Evolutionary conservation across 2,888 invertebrate species (phyloP).

Genomic region (Dinocampus coccinellae): DNA sequence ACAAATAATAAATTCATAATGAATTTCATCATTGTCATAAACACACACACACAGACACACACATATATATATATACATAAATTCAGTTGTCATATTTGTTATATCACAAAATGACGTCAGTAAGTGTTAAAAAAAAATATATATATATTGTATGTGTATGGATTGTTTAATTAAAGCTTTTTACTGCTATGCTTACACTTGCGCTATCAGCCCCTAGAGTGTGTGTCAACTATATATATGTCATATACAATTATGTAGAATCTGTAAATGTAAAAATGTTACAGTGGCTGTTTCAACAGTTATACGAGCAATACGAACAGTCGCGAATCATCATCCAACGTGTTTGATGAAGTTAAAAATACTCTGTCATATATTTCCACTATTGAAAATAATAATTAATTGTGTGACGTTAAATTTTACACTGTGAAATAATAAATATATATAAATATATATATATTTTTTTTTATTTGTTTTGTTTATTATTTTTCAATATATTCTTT

Average conservation of each 20-base stretch:
- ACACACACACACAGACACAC: too few relatives aligned
- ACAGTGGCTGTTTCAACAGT: slow-evolving; percentile 8
- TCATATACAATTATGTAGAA: slow-evolving; percentile 18
- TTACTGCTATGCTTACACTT: slow-evolving; percentile 43
- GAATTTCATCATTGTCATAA: slow-evolving; percentile 37
- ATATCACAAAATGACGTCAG: slow-evolving; percentile 42
- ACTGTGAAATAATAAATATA: background rate
- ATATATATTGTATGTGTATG: background rate
- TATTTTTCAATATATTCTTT: background rate
- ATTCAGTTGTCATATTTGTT: slow-evolving; percentile 37
- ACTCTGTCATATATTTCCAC: background rate
- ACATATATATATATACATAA: too few relatives aligned
- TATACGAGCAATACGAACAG: background rate
- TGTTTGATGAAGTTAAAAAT: slow-evolving; percentile 3
- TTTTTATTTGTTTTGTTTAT: background rate
- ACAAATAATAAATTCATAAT: slow-evolving; percentile 41
- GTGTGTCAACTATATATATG: slow-evolving; percentile 8
- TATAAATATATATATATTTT: background rate
- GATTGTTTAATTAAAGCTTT: slow-evolving; percentile 46
- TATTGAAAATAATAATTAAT: too few relatives aligned
- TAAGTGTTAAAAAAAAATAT: background rate
- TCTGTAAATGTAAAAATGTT: slow-evolving; percentile 19
- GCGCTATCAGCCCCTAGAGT: slow-evolving; percentile 44
- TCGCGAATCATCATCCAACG: slow-evolving; percentile 19
- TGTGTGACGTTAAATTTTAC: background rate